Base-by-base conservation (phyloP, 2,113 vertebrate species). In the Ptilonorhynchus violaceus region DNA sequence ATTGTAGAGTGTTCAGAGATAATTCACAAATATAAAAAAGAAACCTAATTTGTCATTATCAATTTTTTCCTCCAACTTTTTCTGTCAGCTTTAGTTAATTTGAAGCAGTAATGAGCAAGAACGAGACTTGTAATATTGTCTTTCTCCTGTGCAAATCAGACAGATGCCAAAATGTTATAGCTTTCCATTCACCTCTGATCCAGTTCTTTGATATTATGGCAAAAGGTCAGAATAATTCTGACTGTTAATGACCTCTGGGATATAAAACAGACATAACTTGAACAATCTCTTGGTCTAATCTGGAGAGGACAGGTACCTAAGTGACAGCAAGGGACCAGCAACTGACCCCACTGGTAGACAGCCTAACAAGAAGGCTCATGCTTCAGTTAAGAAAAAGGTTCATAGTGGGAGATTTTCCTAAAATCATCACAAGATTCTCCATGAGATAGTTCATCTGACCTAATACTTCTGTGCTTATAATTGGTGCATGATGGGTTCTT, bases 401-500 rank as follows among this genome's bases (percentile, higher is more conserved):
- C 13, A 23, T 22, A 60, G 11, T 20, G 7, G 22, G 25, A 82
- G 13, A 30, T 79, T 76, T 92, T 64, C 56, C 53, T 49, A 53
- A 50, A 84, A 52, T 11, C 42, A n/a, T 56, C 42, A 21, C 0
- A 7, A 72, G 50, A 25, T 74, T 76, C 46, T 68, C 5, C 20
- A 28, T 15, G 33, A 49, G 10, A 31, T 4, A 39, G 6, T 37
- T 82, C 28, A 52, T 50, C 27, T 76, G 18, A 50, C 11, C 19
- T 68, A 30, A 44, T 49, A 49, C 7, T 60, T 75, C 52, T 59
- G 24, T 52, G 35, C 12, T 79, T 31, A 13, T 60, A 13, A 13
- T 10, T 0, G 0, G 14, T 23, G 7, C 6, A 10, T 23, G 10
- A 59, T 11, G 16, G 2, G 9, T 13, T 60, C 53, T 56, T 82